Evolutionary conservation across 1,140 invertebrate species (phyloP), one percentile per base, ranked within the genome.

Genomic region (Drosophila kanapiae): DNA sequence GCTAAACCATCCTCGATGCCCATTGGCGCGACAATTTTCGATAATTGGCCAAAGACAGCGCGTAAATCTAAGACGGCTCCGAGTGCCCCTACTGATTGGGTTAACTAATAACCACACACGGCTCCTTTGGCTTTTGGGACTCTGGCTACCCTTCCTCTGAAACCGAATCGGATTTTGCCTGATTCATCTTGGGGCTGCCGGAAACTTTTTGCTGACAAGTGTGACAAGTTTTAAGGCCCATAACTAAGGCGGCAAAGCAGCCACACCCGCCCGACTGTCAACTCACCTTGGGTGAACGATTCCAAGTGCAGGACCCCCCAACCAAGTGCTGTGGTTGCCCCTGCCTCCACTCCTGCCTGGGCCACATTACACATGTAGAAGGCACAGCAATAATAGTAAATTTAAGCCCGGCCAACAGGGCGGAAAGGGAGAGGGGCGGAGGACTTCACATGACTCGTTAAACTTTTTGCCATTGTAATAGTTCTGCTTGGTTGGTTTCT

Each of bases 401-500:
- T 82, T 85, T 60, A 64, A 79, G 63, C 65, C 75, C 65, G 53
- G 23, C 38, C 47, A 40, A 33, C 35, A 16, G 70, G 40, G 35
- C 53, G 35, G 40, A 56, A 49, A 35, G 69, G 45, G 13, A 29
- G 27, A 43, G 27, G 29, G 29, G 9, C 14, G 35, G 48, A 31
- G 63, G 64, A 67, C 62, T 83, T 84, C 85, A 76, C 78, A 91
- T 85, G 85, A 85, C 75, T 91, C 78, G 85, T 81, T 91, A 79
- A 90, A 90, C 85, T 91, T 90, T 88, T 82, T 90, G 82, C 78
- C 71, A 82, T 91, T 90, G 85, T 90, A 90, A 90, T 85, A 90
- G 85, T 90, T 85, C 58, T 90, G 86, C 86, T 82, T 71, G 78
- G 85, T 70, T 90, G 82, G 71, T 82, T 85, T 82, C 68, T 76